A percentile compares a stretch with the other conserved stretches of the same genome.
Evolutionary conservation across 2,888 invertebrate genomes (phyloP).

Genomic region (Temnothorax unifasciatus): DNA sequence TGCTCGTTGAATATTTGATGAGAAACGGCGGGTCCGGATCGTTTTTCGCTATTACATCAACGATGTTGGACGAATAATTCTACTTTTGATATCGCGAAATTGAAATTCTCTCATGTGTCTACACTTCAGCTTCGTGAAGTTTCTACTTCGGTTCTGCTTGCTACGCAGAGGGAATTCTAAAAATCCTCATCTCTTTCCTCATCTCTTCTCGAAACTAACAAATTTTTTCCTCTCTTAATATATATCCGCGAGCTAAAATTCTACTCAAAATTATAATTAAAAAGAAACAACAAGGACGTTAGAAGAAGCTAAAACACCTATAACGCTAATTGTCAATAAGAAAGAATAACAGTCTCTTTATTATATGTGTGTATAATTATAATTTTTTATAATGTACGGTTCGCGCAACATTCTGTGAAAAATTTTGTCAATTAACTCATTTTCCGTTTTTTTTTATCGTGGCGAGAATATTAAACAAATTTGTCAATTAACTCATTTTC

Average conservation of each 20-base stretch:
- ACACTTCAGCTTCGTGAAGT: slow-evolving; percentile 37
- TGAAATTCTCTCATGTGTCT: slow-evolving; percentile 25
- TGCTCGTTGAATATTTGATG: slow-evolving; percentile 50
- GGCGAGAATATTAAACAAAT: background rate
- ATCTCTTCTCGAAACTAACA: background rate
- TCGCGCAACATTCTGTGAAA: background rate
- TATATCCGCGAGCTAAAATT: background rate
- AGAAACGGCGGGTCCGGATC: background rate
- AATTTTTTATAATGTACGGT: background rate
- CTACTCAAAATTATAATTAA: background rate
- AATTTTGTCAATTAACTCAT: background rate
- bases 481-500: background rate
- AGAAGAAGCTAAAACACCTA: background rate
- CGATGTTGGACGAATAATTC: slow-evolving; percentile 36
- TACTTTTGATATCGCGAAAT: slow-evolving; percentile 41
- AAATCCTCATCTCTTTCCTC: slow-evolving; percentile 15
- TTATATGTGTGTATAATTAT: background rate
- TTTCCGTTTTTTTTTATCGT: background rate
- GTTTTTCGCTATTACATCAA: slow-evolving; percentile 35
- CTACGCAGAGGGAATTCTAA: slow-evolving; percentile 18
- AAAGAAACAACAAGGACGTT: background rate
- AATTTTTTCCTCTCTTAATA: background rate
- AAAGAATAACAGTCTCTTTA: background rate
- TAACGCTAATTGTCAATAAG: background rate
- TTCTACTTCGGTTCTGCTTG: slow-evolving; percentile 19